Conservation (phyloP, 23 tunicate species). For the Oikopleura dioica region DNA sequence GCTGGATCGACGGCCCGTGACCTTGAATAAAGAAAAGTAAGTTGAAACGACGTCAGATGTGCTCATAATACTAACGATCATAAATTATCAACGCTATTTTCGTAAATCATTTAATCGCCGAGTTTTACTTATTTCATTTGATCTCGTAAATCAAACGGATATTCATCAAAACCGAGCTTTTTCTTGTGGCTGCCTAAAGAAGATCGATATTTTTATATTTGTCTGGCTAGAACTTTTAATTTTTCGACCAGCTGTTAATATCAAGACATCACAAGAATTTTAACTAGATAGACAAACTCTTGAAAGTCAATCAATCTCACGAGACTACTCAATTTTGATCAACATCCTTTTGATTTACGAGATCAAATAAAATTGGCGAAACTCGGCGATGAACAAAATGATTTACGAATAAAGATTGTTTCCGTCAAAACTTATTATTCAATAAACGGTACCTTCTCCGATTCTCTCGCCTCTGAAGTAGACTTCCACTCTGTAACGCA, state of each 20-base stretch:
- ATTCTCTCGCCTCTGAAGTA: slow-evolving; percentile 32
- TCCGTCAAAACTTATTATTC: no score
- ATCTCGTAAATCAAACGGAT: not conserved
- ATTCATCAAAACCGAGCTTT: slow-evolving; percentile 14
- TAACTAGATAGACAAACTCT: no score
- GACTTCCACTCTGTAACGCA: slow-evolving; percentile 20
- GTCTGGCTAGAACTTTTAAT: no score
- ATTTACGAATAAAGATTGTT: slow-evolving; percentile 1
- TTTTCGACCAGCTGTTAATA: no score
- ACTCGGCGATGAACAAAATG: not conserved
- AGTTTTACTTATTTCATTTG: not conserved
- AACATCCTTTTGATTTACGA: not conserved
- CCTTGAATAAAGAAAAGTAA: no score
- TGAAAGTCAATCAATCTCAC: no score
- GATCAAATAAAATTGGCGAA: not conserved
- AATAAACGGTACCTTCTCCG: slow-evolving; percentile 28
- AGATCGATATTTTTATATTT: no score
- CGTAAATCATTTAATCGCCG: not conserved
- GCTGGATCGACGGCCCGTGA: slow-evolving; percentile 36
- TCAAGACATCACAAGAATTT: no score
- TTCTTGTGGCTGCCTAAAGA: no score
- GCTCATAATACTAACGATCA: no score
- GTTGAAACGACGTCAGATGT: no score
- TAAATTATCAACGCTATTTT: no score
- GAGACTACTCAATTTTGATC: slow-evolving; percentile 16